Evolutionary conservation across 2,888 invertebrate genomes (phyloP), one percentile per base, ranked within the genome.

Genomic region (Tetranychus truncatus): DNA sequence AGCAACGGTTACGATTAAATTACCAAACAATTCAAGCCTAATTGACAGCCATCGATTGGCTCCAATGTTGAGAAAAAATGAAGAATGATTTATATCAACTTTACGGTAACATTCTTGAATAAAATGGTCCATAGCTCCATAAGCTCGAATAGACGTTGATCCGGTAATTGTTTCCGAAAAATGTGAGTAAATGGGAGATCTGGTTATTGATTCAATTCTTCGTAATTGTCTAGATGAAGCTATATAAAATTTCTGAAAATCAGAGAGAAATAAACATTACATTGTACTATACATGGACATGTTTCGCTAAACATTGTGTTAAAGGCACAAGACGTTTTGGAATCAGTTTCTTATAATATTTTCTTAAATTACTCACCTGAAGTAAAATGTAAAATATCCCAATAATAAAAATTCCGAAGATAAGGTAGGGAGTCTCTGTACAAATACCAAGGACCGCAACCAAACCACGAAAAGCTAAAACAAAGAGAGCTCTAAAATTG

Each of bases 171-270:
- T 85, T 80, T 87, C 87, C 4, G 84, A 82, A 78, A 87, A 86
- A 78, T 86, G 85, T 6, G 85, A 84, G 80, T 85, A 87, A 45
- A 87, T 83, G 0, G 87, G 87, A n/a, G 86, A 86, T 66, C 86
- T 81, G n/a, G 84, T 84, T 1, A 85, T 82, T 1, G 85, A 85
- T 78, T 85, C 84, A 8, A 87, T 79, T 45, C 87, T 81, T 77
- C 85, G 86, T 75, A 87, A 78, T 79, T 87, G 86, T 66, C 86
- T 81, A 1, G 86, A 85, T 1, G 86, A 84, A 24, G 83, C 82
- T 21, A 86, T 84, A 80, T 85, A 87, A 79, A 85, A 85, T 78
- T 85, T 21, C 79, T 55, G 55, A 6, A 55, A 55, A 7, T 15
- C 3, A 55, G 55, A 3, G 55, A 55, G 3, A 9, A 55, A 15